These are phyloP conservation scores for Paratilapia polleni DNA, from an alignment of 2,113 vertebrate species.

Conservation along the genomic window DNA sequence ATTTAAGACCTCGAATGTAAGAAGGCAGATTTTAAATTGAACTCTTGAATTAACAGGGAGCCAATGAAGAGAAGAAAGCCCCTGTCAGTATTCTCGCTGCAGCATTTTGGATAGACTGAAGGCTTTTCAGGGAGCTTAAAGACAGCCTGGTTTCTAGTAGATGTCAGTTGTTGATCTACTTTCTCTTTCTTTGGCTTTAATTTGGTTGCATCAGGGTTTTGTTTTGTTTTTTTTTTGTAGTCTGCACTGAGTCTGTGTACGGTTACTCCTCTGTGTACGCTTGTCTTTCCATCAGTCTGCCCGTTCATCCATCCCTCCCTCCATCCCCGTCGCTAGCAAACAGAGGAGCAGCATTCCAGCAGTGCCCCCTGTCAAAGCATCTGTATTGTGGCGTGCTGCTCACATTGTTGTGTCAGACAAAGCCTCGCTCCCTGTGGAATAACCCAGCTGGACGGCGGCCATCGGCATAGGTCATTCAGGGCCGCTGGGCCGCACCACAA, in stretches of 20 bases:
- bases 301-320: neutral
- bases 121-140: neutral
- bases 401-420: conserved; percentile 67
- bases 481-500: conserved; percentile 34
- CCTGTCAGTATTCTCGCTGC: neutral
- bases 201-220: neutral
- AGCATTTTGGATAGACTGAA: neutral
- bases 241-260: neutral
- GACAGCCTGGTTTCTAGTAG: neutral
- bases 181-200: neutral
- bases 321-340: conserved; percentile 30
- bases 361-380: conserved; percentile 58
- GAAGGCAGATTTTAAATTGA: neutral
- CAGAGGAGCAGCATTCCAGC: conserved; percentile 68
- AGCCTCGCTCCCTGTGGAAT: conserved; percentile 62
- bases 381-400: conserved; percentile 61
- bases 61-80: neutral
- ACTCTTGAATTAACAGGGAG: neutral
- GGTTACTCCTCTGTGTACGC: neutral
- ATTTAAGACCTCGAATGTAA: neutral
- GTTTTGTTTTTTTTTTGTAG: neutral
- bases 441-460: conserved; percentile 65
- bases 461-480: conserved; percentile 45
- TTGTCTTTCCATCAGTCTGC: neutral
- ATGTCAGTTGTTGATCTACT: neutral